These are phyloP conservation scores for Ormia ochracea DNA, from an alignment of 2,888 invertebrate genomes.

Conservation along the genomic window DNA sequence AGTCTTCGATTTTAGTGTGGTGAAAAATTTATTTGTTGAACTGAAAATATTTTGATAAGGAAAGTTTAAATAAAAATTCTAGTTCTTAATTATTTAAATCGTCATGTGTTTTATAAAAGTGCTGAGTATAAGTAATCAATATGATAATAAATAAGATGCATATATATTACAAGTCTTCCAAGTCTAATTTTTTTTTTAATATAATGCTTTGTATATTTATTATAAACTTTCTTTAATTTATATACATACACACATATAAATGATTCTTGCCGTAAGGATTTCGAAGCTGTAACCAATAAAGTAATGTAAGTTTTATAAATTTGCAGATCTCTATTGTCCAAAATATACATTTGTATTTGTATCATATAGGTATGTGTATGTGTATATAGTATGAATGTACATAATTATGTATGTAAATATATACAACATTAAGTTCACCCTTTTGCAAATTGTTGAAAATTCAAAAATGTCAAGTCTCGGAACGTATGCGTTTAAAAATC, in stretches of 20 bases:
- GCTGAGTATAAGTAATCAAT: slow-evolving; percentile 27
- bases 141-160: slow-evolving; percentile 26
- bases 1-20: slow-evolving; percentile 67
- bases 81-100: neutral
- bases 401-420: too few species aligned
- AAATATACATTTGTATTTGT: neutral
- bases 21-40: slow-evolving; percentile 65
- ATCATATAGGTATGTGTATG: neutral
- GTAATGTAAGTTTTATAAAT: slow-evolving; percentile 59
- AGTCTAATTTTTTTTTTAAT: slow-evolving; percentile 23
- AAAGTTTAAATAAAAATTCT: slow-evolving; percentile 1
- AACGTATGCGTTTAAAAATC: too few species aligned
- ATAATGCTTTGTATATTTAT: neutral
- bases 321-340: neutral
- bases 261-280: slow-evolving; percentile 16
- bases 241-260: neutral
- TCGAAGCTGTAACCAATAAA: slow-evolving; percentile 5
- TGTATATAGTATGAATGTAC: too few species aligned
- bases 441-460: too few species aligned
- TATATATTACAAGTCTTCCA: slow-evolving; percentile 55
- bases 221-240: slow-evolving; percentile 13
- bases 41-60: neutral
- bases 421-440: too few species aligned
- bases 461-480: too few species aligned
- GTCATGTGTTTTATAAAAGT: neutral